phyloP scores from a whole-genome alignment of 1,140 invertebrate genomes.

The Pygmarrhopalites habei region DNA sequence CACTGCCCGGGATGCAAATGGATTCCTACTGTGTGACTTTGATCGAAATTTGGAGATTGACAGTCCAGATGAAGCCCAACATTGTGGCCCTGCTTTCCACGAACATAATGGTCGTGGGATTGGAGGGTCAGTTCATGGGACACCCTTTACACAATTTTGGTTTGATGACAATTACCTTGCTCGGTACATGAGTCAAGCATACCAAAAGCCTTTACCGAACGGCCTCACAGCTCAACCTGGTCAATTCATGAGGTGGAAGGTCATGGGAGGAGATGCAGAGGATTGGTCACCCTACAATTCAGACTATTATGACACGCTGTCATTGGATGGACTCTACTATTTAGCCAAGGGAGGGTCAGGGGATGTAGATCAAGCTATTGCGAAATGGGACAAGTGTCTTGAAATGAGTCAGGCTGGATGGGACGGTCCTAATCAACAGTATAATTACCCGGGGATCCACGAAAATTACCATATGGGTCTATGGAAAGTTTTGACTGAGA shows the following conservation, averaged over 20 bases:
- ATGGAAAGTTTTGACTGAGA: constrained; percentile 20
- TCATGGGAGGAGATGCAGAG: constrained; percentile 11
- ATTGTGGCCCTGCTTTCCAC: constrained; percentile 20
- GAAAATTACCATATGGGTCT: constrained; percentile 28
- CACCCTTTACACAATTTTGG: constrained; percentile 24
- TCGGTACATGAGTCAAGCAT: constrained; percentile 19
- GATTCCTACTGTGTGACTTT: constrained; percentile 20
- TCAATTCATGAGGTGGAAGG: constrained; percentile 20
- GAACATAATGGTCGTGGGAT: constrained; percentile 15
- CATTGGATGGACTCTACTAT: constrained; percentile 21
- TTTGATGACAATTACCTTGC: constrained; percentile 27
- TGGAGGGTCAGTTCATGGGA: background rate
- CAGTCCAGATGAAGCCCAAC: background rate
- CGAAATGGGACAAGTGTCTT: background rate
- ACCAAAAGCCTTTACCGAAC: background rate
- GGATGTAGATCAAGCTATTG: background rate
- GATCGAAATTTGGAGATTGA: constrained; percentile 16
- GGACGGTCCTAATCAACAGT: constrained; percentile 4
- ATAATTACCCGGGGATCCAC: constrained; percentile 12
- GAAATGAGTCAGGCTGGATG: constrained; percentile 8
- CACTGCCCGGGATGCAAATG: constrained; percentile 22
- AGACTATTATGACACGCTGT: constrained; percentile 17
- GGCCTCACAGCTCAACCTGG: constrained; percentile 15
- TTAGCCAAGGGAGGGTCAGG: background rate
- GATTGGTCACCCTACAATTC: constrained; percentile 20